phyloP scores from a whole-genome alignment of 2,113 vertebrate genomes.

The Pygathrix nemaeus region DNA sequence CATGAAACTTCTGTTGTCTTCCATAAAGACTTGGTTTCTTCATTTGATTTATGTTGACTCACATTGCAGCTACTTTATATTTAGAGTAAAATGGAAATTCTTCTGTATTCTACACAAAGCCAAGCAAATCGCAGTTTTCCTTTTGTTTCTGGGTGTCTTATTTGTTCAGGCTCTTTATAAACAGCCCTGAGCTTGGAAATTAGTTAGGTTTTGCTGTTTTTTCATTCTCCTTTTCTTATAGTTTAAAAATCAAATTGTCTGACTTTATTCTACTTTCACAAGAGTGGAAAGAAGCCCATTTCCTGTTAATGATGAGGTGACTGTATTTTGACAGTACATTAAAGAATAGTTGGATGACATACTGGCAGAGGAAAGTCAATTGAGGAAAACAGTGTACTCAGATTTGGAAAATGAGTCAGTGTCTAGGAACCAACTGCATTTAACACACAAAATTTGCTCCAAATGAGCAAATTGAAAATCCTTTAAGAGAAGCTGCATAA shows the following conservation, averaged over 20 bases:
- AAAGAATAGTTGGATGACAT: conserved; percentile 58
- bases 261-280: conserved; percentile 52
- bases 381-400: neutral
- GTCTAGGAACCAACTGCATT: conserved; percentile 78
- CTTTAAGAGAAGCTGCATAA: conserved; percentile 36
- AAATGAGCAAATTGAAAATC: conserved; percentile 54
- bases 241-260: conserved; percentile 62
- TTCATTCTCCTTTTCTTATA: conserved; percentile 2
- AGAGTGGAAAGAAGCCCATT: conserved; percentile 50
- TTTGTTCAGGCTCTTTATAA: neutral
- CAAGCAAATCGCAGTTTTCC: conserved; percentile 4
- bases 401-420: conserved; percentile 80
- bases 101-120: conserved; percentile 9
- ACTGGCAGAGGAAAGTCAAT: conserved; percentile 38
- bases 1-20: neutral
- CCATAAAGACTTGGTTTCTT: neutral
- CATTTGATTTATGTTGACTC: conserved; percentile 13
- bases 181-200: neutral
- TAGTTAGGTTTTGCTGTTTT: conserved; percentile 24
- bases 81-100: conserved; percentile 24
- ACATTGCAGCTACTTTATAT: neutral
- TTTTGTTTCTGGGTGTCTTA: conserved; percentile 11
- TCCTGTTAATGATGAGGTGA: conserved; percentile 64
- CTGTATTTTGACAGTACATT: conserved; percentile 59
- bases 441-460: conserved; percentile 53